These are phyloP conservation scores for Mystacornis crossleyi DNA, from an alignment of 2,113 vertebrate genomes.

Conservation along the genomic window DNA sequence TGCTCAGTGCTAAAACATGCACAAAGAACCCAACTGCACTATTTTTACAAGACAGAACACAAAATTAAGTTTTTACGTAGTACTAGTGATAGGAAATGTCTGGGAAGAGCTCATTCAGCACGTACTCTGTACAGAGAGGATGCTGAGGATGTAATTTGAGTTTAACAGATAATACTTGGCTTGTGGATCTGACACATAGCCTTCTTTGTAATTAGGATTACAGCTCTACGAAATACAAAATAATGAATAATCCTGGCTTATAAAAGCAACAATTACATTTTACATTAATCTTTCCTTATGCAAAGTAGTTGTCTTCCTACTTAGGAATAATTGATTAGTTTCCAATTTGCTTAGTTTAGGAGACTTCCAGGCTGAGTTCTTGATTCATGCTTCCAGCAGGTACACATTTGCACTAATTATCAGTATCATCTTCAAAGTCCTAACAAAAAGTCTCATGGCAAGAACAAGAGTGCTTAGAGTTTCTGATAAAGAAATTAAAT, in stretches of 20 bases:
- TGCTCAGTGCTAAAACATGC: neutral
- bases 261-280: slow-evolving; percentile 3
- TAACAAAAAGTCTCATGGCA: neutral
- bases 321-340: neutral
- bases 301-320: neutral
- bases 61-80: neutral
- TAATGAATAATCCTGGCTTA: neutral
- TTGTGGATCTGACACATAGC: neutral
- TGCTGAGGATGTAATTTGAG: neutral
- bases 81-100: neutral
- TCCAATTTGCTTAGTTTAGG: neutral
- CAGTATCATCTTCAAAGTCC: neutral
- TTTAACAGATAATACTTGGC: neutral
- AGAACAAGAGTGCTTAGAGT: neutral
- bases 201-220: slow-evolving; percentile 1
- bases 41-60: neutral
- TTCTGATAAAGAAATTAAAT: neutral
- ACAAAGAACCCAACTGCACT: neutral
- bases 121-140: neutral
- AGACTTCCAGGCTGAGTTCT: neutral
- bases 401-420: neutral
- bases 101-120: neutral
- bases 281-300: neutral
- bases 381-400: neutral
- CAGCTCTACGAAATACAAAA: neutral